phyloP scores from a whole-genome alignment of 2,113 vertebrate species.

The Hylia prasina region DNA sequence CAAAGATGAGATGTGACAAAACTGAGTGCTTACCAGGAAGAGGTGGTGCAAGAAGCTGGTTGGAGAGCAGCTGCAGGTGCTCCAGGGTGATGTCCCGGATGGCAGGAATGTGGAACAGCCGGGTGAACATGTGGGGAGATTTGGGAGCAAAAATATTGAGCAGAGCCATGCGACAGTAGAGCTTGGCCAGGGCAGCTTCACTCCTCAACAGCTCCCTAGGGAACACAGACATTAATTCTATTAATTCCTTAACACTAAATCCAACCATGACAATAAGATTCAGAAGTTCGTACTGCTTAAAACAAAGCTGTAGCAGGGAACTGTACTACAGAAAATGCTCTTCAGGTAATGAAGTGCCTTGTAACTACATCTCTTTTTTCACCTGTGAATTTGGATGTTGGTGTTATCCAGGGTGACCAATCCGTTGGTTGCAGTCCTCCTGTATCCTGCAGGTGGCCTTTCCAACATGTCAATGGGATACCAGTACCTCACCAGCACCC shows the following conservation, averaged over 20 bases:
- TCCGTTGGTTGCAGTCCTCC: slow-evolving; percentile 92
- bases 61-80: slow-evolving; percentile 94
- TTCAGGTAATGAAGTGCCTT: neutral
- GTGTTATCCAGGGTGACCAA: slow-evolving; percentile 92
- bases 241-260: neutral
- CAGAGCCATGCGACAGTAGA: slow-evolving; percentile 95
- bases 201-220: slow-evolving; percentile 90
- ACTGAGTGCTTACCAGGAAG: slow-evolving; percentile 81
- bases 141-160: slow-evolving; percentile 97
- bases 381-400: slow-evolving; percentile 98
- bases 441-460: slow-evolving; percentile 89
- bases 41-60: slow-evolving; percentile 93
- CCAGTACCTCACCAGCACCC: slow-evolving; percentile 95
- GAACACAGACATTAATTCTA: neutral
- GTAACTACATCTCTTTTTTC: neutral
- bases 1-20: neutral
- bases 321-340: neutral
- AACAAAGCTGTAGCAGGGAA: neutral
- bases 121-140: slow-evolving; percentile 91
- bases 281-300: neutral
- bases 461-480: slow-evolving; percentile 98
- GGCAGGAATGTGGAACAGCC: slow-evolving; percentile 95
- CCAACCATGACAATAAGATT: neutral
- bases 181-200: slow-evolving; percentile 87
- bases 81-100: slow-evolving; percentile 95